Base-by-base conservation (phyloP, 2,797 vertebrate species). In the Sebastolobus alascanus region DNA sequence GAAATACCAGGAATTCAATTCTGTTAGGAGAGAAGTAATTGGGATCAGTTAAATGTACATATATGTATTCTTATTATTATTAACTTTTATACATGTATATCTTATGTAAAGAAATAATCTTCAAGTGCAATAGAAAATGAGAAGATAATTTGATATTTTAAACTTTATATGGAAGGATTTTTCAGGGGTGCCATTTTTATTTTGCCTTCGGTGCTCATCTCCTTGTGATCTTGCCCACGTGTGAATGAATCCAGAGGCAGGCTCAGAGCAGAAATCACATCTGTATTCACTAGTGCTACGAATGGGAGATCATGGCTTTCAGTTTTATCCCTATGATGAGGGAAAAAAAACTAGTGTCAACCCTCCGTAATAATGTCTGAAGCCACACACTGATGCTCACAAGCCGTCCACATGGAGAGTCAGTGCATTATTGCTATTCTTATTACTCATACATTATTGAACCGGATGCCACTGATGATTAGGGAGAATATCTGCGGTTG, bases 51-150 rank as follows among this genome's bases (percentile, higher is more conserved):
- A 93, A 93, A 93, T 95, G 93, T 93, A 94, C 90, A 94, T 92
- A 92, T 91, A 90, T 82, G 82, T 90, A 86, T 92, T 78, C 88
- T 84, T 92, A 91, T 92, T 87, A 91, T 92, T 87, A 89, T 92
- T 92, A 91, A 94, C 91, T 89, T 94, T 94, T 93, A 95, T 95
- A 94, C 87, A 91, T 92, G 92, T 94, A 90, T 95, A 94, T 95
- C 93, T 95, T 91, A 89, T 96, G 94, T 95, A 94, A 95, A 95
- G 87, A 93, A 94, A 92, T 93, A 93, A 95, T 93, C 91, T 95
- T 92, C 92, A 96, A 96, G 96, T 96, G 96, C 96, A 96, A 96
- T 96, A 96, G 94, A 95, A 93, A 95, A 95, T 89, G 78, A 94
- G 91, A 94, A 93, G 89, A 94, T 91, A 88, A 94, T 94, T 93